Evolutionary conservation across 2,888 invertebrate species (phyloP).

Genomic region (Gastrophysa polygoni): DNA sequence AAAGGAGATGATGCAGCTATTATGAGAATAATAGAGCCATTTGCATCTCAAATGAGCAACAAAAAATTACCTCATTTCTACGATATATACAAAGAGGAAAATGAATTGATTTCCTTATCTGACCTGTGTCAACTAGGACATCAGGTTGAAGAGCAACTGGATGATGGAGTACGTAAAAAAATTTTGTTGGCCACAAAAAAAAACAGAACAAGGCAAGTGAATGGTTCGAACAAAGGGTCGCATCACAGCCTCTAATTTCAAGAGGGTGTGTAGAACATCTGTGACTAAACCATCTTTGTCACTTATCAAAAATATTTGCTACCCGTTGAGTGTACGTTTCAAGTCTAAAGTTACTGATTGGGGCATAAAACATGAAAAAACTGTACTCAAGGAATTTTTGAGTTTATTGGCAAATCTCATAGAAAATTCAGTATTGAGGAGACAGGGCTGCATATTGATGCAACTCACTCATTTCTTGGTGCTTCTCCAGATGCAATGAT

Average conservation of each 20-base stretch:
- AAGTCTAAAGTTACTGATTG: too few species aligned
- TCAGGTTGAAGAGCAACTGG: neutral
- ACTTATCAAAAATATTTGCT: too few species aligned
- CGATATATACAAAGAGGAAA: constrained; percentile 9
- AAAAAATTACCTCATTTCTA: neutral
- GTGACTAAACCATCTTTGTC: too few species aligned
- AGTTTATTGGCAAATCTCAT: constrained; percentile 6
- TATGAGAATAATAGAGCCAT: constrained; percentile 7
- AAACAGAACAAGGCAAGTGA: too few species aligned
- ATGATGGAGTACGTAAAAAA: neutral
- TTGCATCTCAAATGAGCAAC: constrained; percentile 1
- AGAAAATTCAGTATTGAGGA: constrained; percentile 7
- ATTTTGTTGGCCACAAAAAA: too few species aligned
- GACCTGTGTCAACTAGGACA: neutral
- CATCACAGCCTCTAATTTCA: too few species aligned
- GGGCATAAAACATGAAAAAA: too few species aligned
- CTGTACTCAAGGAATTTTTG: too few species aligned
- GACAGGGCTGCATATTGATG: constrained; percentile 16
- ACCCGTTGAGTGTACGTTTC: too few species aligned
- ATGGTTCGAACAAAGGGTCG: too few species aligned
- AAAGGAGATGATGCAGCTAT: constrained; percentile 10
- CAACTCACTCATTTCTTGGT: neutral
- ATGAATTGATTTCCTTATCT: neutral
- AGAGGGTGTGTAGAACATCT: too few species aligned
- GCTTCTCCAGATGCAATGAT: constrained; percentile 15